A percentile compares a stretch with the other conserved stretches of the same genome.
These are phyloP conservation scores for Lithophane socia DNA, from an alignment of 2,888 invertebrate species.

Conservation along the genomic window DNA sequence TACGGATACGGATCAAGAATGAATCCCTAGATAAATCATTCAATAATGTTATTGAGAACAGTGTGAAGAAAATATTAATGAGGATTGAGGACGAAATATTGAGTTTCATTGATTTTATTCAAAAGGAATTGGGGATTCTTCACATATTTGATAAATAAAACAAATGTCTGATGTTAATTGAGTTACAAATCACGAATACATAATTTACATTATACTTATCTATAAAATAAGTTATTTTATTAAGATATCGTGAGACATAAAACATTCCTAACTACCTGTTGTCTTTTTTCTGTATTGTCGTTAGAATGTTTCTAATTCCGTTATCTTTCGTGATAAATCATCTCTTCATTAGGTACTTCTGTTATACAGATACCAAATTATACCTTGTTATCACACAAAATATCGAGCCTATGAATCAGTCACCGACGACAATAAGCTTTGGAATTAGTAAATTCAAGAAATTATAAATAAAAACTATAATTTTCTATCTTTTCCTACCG, in stretches of 20 bases:
- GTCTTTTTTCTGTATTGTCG: background rate
- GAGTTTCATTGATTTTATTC: conserved; percentile 17
- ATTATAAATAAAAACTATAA: background rate
- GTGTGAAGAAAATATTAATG: conserved; percentile 20
- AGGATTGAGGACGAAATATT: background rate
- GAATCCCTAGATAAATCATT: background rate
- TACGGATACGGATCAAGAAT: background rate
- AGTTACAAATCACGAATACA: conserved; percentile 30
- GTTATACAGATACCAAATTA: background rate
- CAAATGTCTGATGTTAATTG: conserved; percentile 34
- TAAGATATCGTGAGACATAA: conserved; percentile 1
- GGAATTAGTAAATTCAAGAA: background rate
- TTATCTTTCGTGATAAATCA: conserved; percentile 14
- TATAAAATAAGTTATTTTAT: conserved; percentile 9
- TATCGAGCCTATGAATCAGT: background rate
- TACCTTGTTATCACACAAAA: background rate
- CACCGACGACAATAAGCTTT: background rate
- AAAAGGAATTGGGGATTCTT: conserved; percentile 7
- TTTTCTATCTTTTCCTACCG: background rate
- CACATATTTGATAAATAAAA: conserved; percentile 18
- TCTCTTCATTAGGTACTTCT: background rate
- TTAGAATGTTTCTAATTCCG: conserved; percentile 10
- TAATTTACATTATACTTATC: background rate
- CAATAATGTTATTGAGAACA: conserved; percentile 1
- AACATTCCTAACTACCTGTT: background rate